Evolutionary conservation across 2,888 invertebrate genomes (phyloP), one percentile per base, ranked within the genome.

Genomic region (Patella caerulea): DNA sequence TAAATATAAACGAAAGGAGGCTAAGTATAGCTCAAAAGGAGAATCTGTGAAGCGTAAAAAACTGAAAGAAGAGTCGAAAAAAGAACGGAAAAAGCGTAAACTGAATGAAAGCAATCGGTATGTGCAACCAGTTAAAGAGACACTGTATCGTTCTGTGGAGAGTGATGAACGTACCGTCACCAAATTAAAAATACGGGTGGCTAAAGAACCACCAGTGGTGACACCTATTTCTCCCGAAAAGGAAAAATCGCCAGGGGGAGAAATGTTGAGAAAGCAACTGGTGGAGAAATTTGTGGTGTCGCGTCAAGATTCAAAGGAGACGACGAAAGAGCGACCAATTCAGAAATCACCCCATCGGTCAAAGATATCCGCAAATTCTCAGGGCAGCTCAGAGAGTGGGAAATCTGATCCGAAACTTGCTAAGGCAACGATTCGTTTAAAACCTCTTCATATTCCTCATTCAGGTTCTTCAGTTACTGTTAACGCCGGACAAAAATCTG

Each of bases 371-470:
- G 78, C 81, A 19, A 77, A 79, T 34, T 76, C 74, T 76, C 80
- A 69, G 72, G 78, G 55, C 73, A 79, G 79, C 59, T 83, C 81
- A 76, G 83, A 85, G 29, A 83, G 82, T 59, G 59, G 65, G 59
- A 88, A 87, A 78, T 80, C 84, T 14, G 88, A 89, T 79, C 86
- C 88, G 9, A 89, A 89, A 77, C 82, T 88, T 53, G 84, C 87
- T 72, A 86, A 88, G 79, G 88, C 89, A 53, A 89, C 89, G 19
- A 87, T 90, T 52, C 88, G 89, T 77, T 81, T 89, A 52, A 90
- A 91, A 82, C 96, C 95, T 59, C 96, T 96, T 1, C 93, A 95
- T 1, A 94, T 94, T 87, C 95, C 95, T 93, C 80, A 80, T 59
- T 78, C 81, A 14, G 78, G 80, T 53, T 81, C 84, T n/a, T 78